Conservation (phyloP, 2,888 invertebrate genomes). For the Acronicta alni region DNA sequence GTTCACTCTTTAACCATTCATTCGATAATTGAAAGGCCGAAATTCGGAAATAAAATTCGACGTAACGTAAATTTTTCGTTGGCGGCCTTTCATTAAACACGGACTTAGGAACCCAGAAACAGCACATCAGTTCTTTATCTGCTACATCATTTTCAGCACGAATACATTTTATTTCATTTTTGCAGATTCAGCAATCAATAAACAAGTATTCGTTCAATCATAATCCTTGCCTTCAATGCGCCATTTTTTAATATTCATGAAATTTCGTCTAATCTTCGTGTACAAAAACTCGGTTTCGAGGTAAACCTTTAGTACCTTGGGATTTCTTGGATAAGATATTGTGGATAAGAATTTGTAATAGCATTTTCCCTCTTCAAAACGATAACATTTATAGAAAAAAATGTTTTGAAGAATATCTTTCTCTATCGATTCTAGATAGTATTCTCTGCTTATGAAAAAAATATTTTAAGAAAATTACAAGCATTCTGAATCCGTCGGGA, state of each 20-base stretch:
- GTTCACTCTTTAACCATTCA: conserved; percentile 45
- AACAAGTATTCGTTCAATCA: conserved; percentile 66
- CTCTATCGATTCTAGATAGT: too few species aligned
- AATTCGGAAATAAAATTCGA: conserved; percentile 39
- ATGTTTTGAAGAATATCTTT: too few species aligned
- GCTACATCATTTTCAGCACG: conserved; percentile 46
- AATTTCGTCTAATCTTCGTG: conserved; percentile 52
- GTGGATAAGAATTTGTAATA: conserved; percentile 17
- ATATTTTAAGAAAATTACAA: too few species aligned
- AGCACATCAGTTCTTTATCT: conserved; percentile 21
- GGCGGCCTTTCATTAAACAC: conserved; percentile 45
- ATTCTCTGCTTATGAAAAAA: too few species aligned
- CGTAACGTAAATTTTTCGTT: conserved; percentile 30
- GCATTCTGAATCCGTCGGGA: too few species aligned
- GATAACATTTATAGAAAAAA: too few species aligned
- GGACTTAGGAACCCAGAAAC: conserved; percentile 42
- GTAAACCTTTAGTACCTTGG: conserved; percentile 49
- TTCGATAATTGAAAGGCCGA: conserved; percentile 45
- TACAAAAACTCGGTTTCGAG: conserved; percentile 40
- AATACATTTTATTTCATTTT: conserved; percentile 55
- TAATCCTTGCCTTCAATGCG: conserved; percentile 55
- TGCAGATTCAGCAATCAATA: conserved; percentile 59
- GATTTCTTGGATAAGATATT: conserved; percentile 15
- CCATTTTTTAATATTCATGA: conserved; percentile 58
- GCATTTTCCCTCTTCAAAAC: not conserved